phyloP scores from a whole-genome alignment of 1,140 invertebrate genomes.

The Ectropis grisescens region DNA sequence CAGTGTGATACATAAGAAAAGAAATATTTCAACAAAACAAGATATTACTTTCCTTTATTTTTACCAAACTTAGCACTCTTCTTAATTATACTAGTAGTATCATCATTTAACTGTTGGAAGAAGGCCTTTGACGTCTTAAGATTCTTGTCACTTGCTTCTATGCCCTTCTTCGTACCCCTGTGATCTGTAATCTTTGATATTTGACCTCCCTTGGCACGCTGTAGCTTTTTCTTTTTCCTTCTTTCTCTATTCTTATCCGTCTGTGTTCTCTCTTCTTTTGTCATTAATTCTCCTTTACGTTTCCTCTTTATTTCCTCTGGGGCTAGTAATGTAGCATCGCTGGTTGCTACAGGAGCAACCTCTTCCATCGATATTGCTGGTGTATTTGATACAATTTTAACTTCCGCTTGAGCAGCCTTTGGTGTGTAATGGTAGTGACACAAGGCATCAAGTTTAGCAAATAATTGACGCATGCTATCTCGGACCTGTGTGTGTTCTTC shows the following conservation, averaged over 20 bases:
- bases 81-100: conserved; percentile 70
- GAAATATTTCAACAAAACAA: conserved; percentile 5
- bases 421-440: conserved; percentile 96
- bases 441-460: conserved; percentile 91
- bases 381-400: conserved; percentile 92
- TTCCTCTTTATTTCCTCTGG: conserved; percentile 94
- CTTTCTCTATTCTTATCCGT: conserved; percentile 93
- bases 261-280: conserved; percentile 82
- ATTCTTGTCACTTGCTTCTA: conserved; percentile 61
- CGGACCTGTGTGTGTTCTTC: conserved; percentile 84
- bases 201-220: conserved; percentile 72
- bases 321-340: conserved; percentile 88
- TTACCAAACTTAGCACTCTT: conserved; percentile 43
- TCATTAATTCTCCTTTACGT: conserved; percentile 83
- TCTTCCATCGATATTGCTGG: conserved; percentile 96
- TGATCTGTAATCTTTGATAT: conserved; percentile 72
- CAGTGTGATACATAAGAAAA: too few species aligned
- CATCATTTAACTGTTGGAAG: conserved; percentile 85
- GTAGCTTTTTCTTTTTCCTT: conserved; percentile 87
- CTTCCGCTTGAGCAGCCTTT: conserved; percentile 85
- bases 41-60: conserved; percentile 50
- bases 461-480: conserved; percentile 82
- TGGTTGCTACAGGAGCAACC: conserved; percentile 89
- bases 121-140: conserved; percentile 86
- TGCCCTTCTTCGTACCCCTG: conserved; percentile 73